Evolutionary conservation across 2,888 invertebrate species (phyloP).

Genomic region (Trachelus tabidus): DNA sequence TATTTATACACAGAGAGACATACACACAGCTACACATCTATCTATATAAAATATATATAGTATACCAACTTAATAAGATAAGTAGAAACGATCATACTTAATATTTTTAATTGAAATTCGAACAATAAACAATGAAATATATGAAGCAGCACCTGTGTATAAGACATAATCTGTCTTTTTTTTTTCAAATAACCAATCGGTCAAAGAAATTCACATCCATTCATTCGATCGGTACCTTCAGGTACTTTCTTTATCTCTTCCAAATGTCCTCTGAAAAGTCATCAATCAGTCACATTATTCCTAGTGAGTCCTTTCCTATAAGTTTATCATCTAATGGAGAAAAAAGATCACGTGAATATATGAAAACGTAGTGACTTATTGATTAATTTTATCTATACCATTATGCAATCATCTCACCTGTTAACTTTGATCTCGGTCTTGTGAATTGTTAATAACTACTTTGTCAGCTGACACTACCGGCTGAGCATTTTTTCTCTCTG

Average conservation of each 20-base stretch:
- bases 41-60: slow-evolving; percentile 21
- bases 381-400: background rate
- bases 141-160: background rate
- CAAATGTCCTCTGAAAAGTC: no score
- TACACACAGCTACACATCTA: slow-evolving; percentile 26
- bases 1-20: slow-evolving; percentile 31
- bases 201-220: no score
- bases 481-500: slow-evolving; percentile 79
- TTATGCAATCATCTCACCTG: background rate
- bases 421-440: background rate
- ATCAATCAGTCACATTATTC: background rate
- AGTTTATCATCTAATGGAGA: no score
- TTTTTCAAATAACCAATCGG: background rate
- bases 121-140: background rate
- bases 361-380: background rate
- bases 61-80: slow-evolving; percentile 34
- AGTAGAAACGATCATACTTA: slow-evolving; percentile 41
- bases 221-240: background rate
- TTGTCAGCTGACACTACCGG: slow-evolving; percentile 53
- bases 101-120: slow-evolving; percentile 37
- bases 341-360: background rate
- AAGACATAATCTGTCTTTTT: background rate
- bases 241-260: no score
- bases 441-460: slow-evolving; percentile 16
- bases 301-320: background rate